Evolutionary conservation across 2,113 vertebrate species (phyloP), one percentile per base, ranked within the genome.

Genomic region (Astur gentilis): DNA sequence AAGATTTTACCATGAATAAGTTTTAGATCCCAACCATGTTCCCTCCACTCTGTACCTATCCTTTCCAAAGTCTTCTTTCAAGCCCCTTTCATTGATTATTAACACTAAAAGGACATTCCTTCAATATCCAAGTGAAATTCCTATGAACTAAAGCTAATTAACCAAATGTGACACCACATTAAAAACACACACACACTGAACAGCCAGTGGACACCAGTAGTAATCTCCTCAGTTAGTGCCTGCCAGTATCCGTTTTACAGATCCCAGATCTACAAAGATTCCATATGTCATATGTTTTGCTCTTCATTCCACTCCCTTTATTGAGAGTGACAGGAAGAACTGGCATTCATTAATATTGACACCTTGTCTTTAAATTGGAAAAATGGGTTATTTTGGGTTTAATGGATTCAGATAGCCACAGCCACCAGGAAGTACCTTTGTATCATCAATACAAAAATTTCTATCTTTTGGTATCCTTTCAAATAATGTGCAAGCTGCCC

Each of bases 401-500:
- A 58, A 16, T 7, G 10, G 40, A 64, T 94, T 80, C 58, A 82
- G 57, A 82, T 1, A 42, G 38, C 15, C 36, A 52, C 17, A 73
- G 25, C 11, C 62, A 91, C 20, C 16, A 61, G 36, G n/a, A 71
- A 76, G 5, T 36, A 57, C 14, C 40, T 58, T 66, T 38, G 7
- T 7, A 49, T 13, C 44, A 38, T 9, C 45, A 79, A 22, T 11
- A 31, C 15, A 83, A 55, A 50, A 25, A 57, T 9, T n/a, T 50
- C 22, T 64, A 27, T 19, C 21, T 54, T 54, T 50, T 34, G 31
- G 10, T 18, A 65, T 14, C 23, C 70, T 67, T 93, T 45, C 27
- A 8, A 73, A 55, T 6, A 42, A 36, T 0, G 0, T 7, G 34
- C 13, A 29, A 38, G 45, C 22, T 65, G 60, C 17, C 44, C 64